Conservation (phyloP, 1,140 invertebrate genomes). For the Drosophila pallidifrons region DNA sequence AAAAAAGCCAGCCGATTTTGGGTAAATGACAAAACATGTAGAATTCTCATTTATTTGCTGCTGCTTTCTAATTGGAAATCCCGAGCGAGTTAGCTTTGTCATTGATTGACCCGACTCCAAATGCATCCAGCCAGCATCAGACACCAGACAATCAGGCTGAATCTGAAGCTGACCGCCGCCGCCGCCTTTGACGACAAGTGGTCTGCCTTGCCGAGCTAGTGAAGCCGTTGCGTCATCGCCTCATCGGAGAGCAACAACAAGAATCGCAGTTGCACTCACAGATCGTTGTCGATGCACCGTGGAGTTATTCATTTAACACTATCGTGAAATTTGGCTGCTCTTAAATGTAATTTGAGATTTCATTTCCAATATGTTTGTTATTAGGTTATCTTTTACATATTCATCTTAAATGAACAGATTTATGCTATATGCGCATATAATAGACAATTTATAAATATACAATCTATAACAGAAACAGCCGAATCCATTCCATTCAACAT, state of each 20-base stretch:
- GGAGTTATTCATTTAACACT: not conserved
- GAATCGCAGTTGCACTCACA: constrained; percentile 59
- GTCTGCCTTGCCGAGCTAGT: constrained; percentile 64
- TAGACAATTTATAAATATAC: too few relatives aligned
- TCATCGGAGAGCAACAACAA: constrained; percentile 48
- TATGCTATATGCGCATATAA: too few relatives aligned
- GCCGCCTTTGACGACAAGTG: constrained; percentile 74
- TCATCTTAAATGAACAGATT: too few relatives aligned
- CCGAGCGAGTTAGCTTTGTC: constrained; percentile 16
- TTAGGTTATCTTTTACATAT: too few relatives aligned
- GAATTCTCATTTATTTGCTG: constrained; percentile 50
- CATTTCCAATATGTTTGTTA: too few relatives aligned
- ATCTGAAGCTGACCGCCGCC: constrained; percentile 17
- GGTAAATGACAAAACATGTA: constrained; percentile 30
- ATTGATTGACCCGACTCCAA: constrained; percentile 15
- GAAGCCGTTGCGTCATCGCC: constrained; percentile 61
- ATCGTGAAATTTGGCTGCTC: not conserved
- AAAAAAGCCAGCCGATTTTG: constrained; percentile 13
- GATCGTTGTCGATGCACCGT: constrained; percentile 2
- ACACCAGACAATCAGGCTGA: not conserved
- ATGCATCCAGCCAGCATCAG: constrained; percentile 3
- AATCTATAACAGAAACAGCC: too few relatives aligned
- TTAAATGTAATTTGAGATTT: too few relatives aligned
- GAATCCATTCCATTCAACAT: too few relatives aligned
- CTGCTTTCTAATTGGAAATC: constrained; percentile 63